These are phyloP conservation scores for Leptocoma aspasia DNA, from an alignment of 2,113 vertebrate species.

Conservation along the genomic window DNA sequence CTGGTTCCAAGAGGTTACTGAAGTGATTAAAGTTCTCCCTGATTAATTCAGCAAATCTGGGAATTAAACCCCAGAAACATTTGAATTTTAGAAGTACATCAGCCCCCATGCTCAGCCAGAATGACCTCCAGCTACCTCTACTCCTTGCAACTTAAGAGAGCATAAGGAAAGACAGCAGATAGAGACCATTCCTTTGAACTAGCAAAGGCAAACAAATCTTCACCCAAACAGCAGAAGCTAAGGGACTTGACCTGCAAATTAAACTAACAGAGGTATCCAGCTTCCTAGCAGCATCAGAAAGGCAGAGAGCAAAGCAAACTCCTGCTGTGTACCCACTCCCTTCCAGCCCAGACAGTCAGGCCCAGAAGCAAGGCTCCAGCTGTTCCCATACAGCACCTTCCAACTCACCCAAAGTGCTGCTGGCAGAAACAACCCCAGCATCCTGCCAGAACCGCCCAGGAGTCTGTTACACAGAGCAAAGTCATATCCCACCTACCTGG, in stretches of 20 bases:
- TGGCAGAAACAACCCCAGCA: neutral
- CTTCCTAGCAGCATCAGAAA: neutral
- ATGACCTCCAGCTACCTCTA: neutral
- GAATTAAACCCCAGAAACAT: neutral
- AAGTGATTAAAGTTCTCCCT: neutral
- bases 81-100: neutral
- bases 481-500: conserved; percentile 44
- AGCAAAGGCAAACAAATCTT: neutral
- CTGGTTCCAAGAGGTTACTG: neutral
- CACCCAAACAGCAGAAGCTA: neutral
- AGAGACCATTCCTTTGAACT: neutral
- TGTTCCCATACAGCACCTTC: neutral
- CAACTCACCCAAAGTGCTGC: neutral
- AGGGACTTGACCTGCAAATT: neutral
- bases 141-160: neutral
- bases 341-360: neutral
- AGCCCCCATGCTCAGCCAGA: neutral
- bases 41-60: neutral
- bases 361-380: neutral
- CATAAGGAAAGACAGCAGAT: neutral
- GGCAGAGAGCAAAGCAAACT: neutral
- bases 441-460: neutral
- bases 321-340: neutral
- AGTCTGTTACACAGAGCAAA: neutral
- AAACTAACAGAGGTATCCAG: neutral